Percentiles rank a stretch among this genome's conserved stretches.
These are phyloP conservation scores for Oligia fasciuncula DNA, from an alignment of 2,888 invertebrate genomes.

Conservation along the genomic window DNA sequence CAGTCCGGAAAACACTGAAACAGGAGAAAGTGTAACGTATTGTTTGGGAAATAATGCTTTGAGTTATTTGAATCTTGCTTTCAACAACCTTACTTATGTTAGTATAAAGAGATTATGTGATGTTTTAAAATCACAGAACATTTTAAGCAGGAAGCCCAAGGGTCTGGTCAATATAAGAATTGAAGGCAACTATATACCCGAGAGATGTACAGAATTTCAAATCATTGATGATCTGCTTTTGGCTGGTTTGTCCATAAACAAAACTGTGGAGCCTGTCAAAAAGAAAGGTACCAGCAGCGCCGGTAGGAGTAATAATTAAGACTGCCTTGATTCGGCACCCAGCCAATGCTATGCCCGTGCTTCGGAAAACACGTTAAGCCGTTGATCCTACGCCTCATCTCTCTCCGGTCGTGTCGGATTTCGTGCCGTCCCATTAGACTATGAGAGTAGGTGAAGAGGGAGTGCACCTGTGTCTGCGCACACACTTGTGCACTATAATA, in stretches of 20 bases:
- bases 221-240: slow-evolving; percentile 10
- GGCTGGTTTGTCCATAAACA: background rate
- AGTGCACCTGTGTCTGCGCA: too few relatives aligned
- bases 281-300: background rate
- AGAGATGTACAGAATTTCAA: background rate
- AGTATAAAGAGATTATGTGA: slow-evolving; percentile 71
- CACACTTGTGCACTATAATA: too few relatives aligned
- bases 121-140: slow-evolving; percentile 73
- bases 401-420: too few relatives aligned
- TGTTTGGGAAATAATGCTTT: slow-evolving; percentile 77
- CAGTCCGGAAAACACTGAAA: slow-evolving; percentile 56
- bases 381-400: too few relatives aligned
- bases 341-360: background rate
- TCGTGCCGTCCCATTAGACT: too few relatives aligned
- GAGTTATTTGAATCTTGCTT: slow-evolving; percentile 77
- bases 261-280: background rate
- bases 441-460: too few relatives aligned
- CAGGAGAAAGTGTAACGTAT: slow-evolving; percentile 63
- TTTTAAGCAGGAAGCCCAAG: slow-evolving; percentile 9
- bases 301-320: background rate
- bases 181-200: slow-evolving; percentile 21
- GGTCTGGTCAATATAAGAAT: slow-evolving; percentile 23
- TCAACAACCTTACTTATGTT: slow-evolving; percentile 73
- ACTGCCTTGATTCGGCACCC: background rate
- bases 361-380: too few relatives aligned